Conservation (phyloP, 1,140 invertebrate species). For the Nixonia krombeini region DNA sequence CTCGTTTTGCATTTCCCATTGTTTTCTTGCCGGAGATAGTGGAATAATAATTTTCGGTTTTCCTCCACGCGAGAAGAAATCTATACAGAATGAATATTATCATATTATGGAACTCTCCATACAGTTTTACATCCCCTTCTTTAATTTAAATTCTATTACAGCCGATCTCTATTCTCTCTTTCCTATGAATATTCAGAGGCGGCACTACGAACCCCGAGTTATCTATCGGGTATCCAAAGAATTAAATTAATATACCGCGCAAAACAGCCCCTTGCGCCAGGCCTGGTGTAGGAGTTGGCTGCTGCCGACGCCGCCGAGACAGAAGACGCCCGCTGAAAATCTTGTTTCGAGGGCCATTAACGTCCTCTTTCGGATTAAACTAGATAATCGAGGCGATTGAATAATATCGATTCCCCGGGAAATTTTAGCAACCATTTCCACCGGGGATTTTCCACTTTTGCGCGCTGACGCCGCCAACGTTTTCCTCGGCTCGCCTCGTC, state of each 20-base stretch:
- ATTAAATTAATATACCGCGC: conserved; percentile 70
- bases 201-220: conserved; percentile 50
- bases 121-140: too few species aligned
- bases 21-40: too few species aligned
- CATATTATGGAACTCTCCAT: too few species aligned
- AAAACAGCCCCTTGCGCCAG: conserved; percentile 60
- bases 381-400: conserved; percentile 42
- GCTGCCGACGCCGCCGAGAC: conserved; percentile 32
- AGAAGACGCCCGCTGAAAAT: conserved; percentile 49
- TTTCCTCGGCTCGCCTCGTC: too few species aligned
- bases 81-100: too few species aligned
- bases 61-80: too few species aligned
- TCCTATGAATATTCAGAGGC: conserved; percentile 70
- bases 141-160: conserved; percentile 71
- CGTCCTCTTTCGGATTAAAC: conserved; percentile 49
- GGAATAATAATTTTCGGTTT: too few species aligned
- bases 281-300: conserved; percentile 46
- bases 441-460: too few species aligned
- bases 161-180: conserved; percentile 69
- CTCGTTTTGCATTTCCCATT: too few species aligned
- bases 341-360: conserved; percentile 60
- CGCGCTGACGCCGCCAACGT: too few species aligned
- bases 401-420: conserved; percentile 36
- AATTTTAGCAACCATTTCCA: background rate
- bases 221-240: conserved; percentile 67